A percentile compares a stretch with the other conserved stretches of the same genome.
These are phyloP conservation scores for Saguinus imperator DNA, from an alignment of 2,113 vertebrate genomes.

Conservation along the genomic window DNA sequence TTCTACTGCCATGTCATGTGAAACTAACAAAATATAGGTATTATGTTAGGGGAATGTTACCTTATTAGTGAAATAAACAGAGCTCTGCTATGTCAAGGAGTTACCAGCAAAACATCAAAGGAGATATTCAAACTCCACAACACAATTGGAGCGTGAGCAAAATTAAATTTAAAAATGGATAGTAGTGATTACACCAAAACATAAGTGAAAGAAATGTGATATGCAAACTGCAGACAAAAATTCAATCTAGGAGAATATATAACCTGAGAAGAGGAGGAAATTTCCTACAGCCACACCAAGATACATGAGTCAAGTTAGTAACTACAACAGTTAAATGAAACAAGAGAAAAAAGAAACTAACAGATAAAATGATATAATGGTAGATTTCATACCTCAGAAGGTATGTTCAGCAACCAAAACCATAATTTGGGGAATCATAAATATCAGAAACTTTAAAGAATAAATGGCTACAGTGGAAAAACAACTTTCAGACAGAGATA, in stretches of 20 bases:
- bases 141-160: not conserved
- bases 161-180: not conserved
- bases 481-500: not conserved
- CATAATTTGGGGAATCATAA: not conserved
- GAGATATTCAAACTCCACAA: too few relatives aligned
- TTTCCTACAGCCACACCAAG: not conserved
- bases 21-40: not conserved
- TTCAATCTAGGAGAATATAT: not conserved
- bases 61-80: not conserved
- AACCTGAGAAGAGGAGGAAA: not conserved
- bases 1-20: not conserved
- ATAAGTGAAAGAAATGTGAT: not conserved
- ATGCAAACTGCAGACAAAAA: not conserved
- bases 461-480: not conserved
- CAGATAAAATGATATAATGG: not conserved
- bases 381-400: not conserved
- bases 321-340: not conserved
- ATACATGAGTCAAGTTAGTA: not conserved
- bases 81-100: not conserved
- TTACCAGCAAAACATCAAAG: not conserved
- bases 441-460: not conserved
- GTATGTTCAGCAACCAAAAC: not conserved
- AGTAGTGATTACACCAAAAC: not conserved
- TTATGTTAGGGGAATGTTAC: not conserved
- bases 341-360: not conserved